Evolutionary conservation across 2,888 invertebrate genomes (phyloP), one percentile per base, ranked within the genome.

Genomic region (Dryobota labecula): DNA sequence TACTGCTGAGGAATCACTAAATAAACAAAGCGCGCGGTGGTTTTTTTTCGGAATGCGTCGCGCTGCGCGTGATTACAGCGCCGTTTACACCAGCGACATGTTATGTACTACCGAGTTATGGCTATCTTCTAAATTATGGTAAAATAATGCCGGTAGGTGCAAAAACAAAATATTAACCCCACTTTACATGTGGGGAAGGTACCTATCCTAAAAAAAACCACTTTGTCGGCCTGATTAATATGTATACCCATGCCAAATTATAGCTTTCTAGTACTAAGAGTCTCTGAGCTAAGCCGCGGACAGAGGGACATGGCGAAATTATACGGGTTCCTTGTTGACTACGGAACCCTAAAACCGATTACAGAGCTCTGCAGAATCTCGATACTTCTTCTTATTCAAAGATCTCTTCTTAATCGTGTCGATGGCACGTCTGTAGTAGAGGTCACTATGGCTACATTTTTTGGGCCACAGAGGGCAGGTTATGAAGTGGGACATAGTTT

Each of bases 31-130:
- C 6, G n/a, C 4, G 33, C n/a, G 7, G n/a, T 33, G 33, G 3
- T 56, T 56, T 56, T 15, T 33, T n/a, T 56, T 56, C 33, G 13
- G 8, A 56, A 33, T n/a, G 56, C n/a, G 56, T 33, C 56, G 56
- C 13, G 13, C 6, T 30, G 57, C 2, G 0, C 24, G 47, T 9
- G n/a, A n/a, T 47, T 11, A 11, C 47, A 47, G 47, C 47, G n/a
- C 4, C 0, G n/a, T n/a, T n/a, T 1, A n/a, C 47, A n/a, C 47
- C 4, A n/a, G 47, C 11, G n/a, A 11, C 11, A 47, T 47, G 15
- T 13, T 11, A 3, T 9, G n/a, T n/a, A 8, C 1, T 41, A 38
- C 9, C 20, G 30, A 20, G 9, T 13, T n/a, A 56, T 33, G 13
- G 30, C 33, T 53, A 27, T 5, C 9, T 2, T 33, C 41, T 20